Evolutionary conservation across 64 coral and sea anemone species (phyloP).

Genomic region (Pachyseris speciosa): DNA sequence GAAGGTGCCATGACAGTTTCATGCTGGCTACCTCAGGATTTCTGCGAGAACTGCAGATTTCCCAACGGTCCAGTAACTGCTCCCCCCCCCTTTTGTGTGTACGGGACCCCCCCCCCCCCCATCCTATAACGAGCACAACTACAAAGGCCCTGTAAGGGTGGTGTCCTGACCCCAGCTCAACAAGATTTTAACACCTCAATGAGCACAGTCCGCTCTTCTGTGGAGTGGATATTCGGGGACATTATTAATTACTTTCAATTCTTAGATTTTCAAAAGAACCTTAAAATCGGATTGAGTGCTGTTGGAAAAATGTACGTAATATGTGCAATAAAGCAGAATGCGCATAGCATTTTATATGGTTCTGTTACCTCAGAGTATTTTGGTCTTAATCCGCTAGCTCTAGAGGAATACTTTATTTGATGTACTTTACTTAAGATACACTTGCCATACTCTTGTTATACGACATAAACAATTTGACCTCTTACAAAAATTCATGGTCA

Average conservation of each 20-base stretch:
- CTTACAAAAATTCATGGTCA: background rate
- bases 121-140: slow-evolving; percentile 52
- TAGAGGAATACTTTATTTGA: slow-evolving; percentile 67
- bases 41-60: slow-evolving; percentile 37
- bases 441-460: background rate
- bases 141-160: slow-evolving; percentile 23
- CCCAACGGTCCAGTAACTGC: slow-evolving; percentile 11
- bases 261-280: slow-evolving; percentile 29
- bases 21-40: slow-evolving; percentile 59
- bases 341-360: slow-evolving; percentile 61
- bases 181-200: slow-evolving; percentile 62
- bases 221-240: slow-evolving; percentile 41
- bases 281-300: slow-evolving; percentile 49
- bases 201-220: slow-evolving; percentile 52
- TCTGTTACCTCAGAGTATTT: slow-evolving; percentile 59
- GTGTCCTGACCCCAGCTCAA: slow-evolving; percentile 38
- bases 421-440: background rate
- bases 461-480: background rate
- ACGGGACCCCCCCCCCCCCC: slow-evolving; percentile 30
- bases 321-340: slow-evolving; percentile 57
- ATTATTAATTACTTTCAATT: too few species aligned
- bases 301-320: slow-evolving; percentile 45
- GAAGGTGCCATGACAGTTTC: too few species aligned
- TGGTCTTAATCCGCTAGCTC: slow-evolving; percentile 20
- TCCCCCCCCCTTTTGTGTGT: slow-evolving; percentile 22